A percentile compares a stretch with the other conserved stretches of the same genome.
Evolutionary conservation across 2,888 invertebrate species (phyloP).

Genomic region (Euzetes globulus): DNA sequence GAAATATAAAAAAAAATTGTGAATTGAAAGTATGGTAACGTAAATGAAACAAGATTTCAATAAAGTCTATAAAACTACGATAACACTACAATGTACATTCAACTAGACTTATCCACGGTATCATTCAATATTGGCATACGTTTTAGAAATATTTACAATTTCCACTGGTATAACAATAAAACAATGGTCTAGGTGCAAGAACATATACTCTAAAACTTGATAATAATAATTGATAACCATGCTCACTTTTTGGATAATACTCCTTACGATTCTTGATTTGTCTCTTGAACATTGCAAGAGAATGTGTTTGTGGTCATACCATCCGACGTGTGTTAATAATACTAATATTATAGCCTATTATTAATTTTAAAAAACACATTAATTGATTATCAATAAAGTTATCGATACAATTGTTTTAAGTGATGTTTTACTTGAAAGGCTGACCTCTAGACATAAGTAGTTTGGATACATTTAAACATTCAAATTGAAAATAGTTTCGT

Average conservation of each 20-base stretch:
- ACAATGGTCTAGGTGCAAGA: no score
- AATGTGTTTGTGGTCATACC: slow-evolving; percentile 28
- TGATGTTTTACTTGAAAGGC: background rate
- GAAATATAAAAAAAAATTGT: slow-evolving; percentile 34
- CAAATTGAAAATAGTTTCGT: background rate
- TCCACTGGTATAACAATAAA: no score
- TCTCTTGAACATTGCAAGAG: slow-evolving; percentile 39
- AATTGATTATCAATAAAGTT: background rate
- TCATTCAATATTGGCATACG: no score
- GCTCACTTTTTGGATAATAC: slow-evolving; percentile 68
- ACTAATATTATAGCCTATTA: slow-evolving; percentile 18
- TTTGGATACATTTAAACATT: slow-evolving; percentile 17
- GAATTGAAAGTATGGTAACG: no score
- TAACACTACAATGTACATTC: no score
- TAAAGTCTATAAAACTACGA: no score
- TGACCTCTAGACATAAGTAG: slow-evolving; percentile 20
- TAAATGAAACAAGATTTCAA: no score
- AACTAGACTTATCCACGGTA: no score
- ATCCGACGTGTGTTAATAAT: slow-evolving; percentile 13
- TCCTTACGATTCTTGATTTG: slow-evolving; percentile 76
- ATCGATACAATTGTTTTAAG: background rate
- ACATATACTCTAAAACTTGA: slow-evolving; percentile 15
- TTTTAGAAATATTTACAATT: no score
- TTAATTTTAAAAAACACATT: background rate
- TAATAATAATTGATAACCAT: slow-evolving; percentile 7